Base-by-base conservation (phyloP, 2,888 invertebrate species). In the Sipha maydis region DNA sequence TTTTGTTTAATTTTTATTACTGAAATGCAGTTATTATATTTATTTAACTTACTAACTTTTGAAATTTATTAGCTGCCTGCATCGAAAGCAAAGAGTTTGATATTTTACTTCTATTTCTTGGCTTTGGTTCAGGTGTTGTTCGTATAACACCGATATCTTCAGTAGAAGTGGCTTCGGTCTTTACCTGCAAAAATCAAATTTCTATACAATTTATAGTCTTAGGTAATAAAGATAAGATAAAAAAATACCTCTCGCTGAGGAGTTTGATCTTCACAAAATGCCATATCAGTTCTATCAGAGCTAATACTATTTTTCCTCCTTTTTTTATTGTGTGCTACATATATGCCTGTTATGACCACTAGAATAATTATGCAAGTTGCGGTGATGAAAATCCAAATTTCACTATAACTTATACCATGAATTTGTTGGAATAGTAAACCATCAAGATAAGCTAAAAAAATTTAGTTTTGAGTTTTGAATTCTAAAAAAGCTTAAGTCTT, bases 11-110 rank as follows among this genome's bases (percentile, higher is more conserved):
- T 71, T 71, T 17, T 71, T n/a, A 67, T 25, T 38, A 9, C 38
- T 28, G 41, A 48, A n/a, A 14, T 25, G 41, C 17, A 9, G 34
- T 73, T 9, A 28, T n/a, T 31, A 31, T 4, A 19, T 73, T 83
- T 21, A 73, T 19, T 73, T 54, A 54, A 83, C 83, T 83, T 61
- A 89, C 90, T 90, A 91, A 95, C 93, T 95, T 95, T 1, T 97
- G 97, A 91, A 97, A 97, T n/a, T 95, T 95, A 91, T 95, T 95
- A 19, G 96, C 95, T 3, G 96, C 96, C 38, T 96, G 96, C 96
- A 97, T 97, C 0, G 96, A 96, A 9, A 97, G 93, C 91, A 96
- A 96, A 0, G 96, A 96, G 79, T 96, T 96, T 0, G 97, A 92
- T 83, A 91, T 91, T 83, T 90, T 89, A n/a, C 90, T 90, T 85